Conservation (phyloP, 2,888 invertebrate genomes). For the Mycalesis mineus region DNA sequence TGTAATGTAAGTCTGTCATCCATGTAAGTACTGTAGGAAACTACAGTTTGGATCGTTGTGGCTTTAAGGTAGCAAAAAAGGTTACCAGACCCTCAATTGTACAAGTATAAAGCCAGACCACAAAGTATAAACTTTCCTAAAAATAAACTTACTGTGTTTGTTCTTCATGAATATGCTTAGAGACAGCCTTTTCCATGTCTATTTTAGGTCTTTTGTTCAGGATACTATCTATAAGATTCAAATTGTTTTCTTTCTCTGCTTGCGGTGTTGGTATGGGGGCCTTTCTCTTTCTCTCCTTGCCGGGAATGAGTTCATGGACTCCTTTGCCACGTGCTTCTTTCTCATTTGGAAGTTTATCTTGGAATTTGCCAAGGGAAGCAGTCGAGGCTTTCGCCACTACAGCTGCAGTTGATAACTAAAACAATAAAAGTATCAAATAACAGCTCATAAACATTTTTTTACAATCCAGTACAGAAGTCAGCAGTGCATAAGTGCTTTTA, state of each 20-base stretch:
- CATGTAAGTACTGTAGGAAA: too few relatives aligned
- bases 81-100: too few relatives aligned
- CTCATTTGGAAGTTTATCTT: conserved; percentile 91
- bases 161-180: conserved; percentile 81
- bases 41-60: too few relatives aligned
- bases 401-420: conserved; percentile 87
- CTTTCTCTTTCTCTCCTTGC: conserved; percentile 82
- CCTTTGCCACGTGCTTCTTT: conserved; percentile 88
- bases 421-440: conserved; percentile 23
- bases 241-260: conserved; percentile 83
- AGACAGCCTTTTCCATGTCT: conserved; percentile 86
- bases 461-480: too few relatives aligned
- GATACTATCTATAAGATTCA: conserved; percentile 85
- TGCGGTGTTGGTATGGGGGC: conserved; percentile 80
- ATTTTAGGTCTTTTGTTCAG: conserved; percentile 87
- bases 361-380: conserved; percentile 97
- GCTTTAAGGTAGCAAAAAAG: too few relatives aligned
- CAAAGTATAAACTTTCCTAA: too few relatives aligned
- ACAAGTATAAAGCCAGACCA: too few relatives aligned
- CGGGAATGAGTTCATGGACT: conserved; percentile 83
- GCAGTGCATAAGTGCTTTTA: too few relatives aligned
- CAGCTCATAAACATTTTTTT: too few relatives aligned
- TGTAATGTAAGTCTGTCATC: too few relatives aligned
- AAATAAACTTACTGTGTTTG: conserved; percentile 80
- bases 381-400: conserved; percentile 93